Evolutionary conservation across 2,113 vertebrate genomes (phyloP), one percentile per base, ranked within the genome.

Genomic region (Carassius auratus): DNA sequence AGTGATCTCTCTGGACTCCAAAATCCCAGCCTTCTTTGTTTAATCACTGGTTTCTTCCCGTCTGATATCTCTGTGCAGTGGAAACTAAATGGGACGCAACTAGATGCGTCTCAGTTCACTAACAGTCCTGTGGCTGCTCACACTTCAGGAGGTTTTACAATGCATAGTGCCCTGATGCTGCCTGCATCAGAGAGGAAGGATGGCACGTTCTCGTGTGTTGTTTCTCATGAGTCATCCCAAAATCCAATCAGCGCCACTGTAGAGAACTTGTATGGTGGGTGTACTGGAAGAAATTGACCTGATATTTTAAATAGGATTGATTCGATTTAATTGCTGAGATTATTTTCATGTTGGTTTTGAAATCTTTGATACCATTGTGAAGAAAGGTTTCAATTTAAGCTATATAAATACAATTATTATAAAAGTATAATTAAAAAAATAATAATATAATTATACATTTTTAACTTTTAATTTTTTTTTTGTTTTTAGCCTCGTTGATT

Each of bases 211-310:
- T 89, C 92, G 12, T 95, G 94, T 88, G 81, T 88, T 77, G 93
- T 93, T 73, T 89, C 0, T 83, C 93, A 95, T 1, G 91, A 94
- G 73, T 93, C 94, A 4, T 92, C 89, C 8, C 5, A 88, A 81
- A 73, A 0, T 0, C 90, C 86, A 36, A 59, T 91, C 81, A 10
- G 17, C 42, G 69, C 38, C 30, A 87, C 69, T 0, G 71, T 92
- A 61, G 85, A 69, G 4, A 80, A 93, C 80, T 75, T 92, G 10
- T 94, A 92, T 86, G 92, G 93, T 94, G 71, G 88, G 93, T 57
- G 17, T 30, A 30, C n/a, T 30, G 74, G 6, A 36, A 45, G 15
- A 71, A 64, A 26, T 0, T n/a, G 19, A 57, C 55, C 55, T 57
- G 55, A 8, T 57, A 57, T 30, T 64, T 66, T 14, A 66, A 73